A percentile compares a stretch with the other conserved stretches of the same genome.
These are phyloP conservation scores for Ischnus inquisitorius DNA, from an alignment of 2,888 invertebrate genomes.

Conservation along the genomic window DNA sequence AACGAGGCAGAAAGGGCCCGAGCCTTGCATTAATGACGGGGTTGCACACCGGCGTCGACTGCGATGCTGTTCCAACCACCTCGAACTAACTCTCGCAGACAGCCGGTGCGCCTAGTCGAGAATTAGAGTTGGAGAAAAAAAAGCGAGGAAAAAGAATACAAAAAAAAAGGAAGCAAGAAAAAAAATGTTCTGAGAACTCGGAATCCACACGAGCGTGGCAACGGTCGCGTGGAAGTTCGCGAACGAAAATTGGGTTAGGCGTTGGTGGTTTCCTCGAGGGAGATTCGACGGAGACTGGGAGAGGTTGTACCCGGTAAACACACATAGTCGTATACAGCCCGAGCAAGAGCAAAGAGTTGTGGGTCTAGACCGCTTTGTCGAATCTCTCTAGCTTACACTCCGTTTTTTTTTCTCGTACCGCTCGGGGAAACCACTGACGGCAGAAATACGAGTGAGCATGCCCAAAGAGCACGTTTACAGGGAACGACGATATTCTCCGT, in stretches of 20 bases:
- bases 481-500: conserved; percentile 30
- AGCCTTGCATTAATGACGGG: conserved; percentile 61
- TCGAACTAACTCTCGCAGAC: conserved; percentile 38
- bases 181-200: conserved; percentile 20
- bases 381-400: conserved; percentile 19
- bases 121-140: conserved; percentile 7
- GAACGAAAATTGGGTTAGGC: conserved; percentile 42
- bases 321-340: neutral
- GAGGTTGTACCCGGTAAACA: conserved; percentile 22
- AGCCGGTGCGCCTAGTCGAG: conserved; percentile 35
- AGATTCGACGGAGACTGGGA: conserved; percentile 34
- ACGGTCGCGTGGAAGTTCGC: conserved; percentile 27
- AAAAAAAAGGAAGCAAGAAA: neutral
- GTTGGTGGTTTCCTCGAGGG: conserved; percentile 32
- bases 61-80: conserved; percentile 20
- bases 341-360: conserved; percentile 5
- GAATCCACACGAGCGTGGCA: conserved; percentile 21
- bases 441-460: conserved; percentile 21
- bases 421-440: neutral
- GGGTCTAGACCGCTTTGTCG: conserved; percentile 29
- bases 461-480: conserved; percentile 27
- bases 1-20: conserved; percentile 61
- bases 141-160: neutral
- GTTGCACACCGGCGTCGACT: conserved; percentile 24
- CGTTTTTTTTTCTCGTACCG: conserved; percentile 16